phyloP scores from a whole-genome alignment of 2,797 vertebrate genomes.

The Coregonus sp. region DNA sequence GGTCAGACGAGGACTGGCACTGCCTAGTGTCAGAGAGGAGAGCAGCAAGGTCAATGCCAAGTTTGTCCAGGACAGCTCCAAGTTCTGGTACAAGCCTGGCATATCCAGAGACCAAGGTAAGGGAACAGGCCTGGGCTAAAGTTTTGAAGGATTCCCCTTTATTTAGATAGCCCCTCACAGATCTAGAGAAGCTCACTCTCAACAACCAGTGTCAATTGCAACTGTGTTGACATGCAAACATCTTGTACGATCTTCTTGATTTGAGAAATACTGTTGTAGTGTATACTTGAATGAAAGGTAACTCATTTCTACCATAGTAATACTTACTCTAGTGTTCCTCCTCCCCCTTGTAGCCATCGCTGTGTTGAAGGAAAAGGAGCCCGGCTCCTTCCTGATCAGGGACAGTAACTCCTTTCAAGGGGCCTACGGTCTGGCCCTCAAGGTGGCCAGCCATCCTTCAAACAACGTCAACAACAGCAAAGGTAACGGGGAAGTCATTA shows the following conservation, averaged over 20 bases:
- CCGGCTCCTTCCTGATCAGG: slow-evolving; percentile 80
- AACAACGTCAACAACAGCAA: slow-evolving; percentile 57
- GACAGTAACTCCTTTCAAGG: slow-evolving; percentile 84
- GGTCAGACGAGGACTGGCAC: slow-evolving; percentile 43
- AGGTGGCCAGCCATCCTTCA: slow-evolving; percentile 76
- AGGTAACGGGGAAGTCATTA: slow-evolving; percentile 55
- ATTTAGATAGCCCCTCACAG: neutral
- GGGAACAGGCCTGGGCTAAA: neutral
- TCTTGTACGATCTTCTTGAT: neutral
- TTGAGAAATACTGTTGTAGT: neutral
- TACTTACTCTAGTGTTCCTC: neutral
- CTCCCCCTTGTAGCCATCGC: slow-evolving; percentile 68
- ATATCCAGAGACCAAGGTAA: slow-evolving; percentile 93
- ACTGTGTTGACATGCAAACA: neutral
- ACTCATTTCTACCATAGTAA: neutral
- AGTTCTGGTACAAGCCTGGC: slow-evolving; percentile 91
- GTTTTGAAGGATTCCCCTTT: neutral
- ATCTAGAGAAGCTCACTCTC: too few species aligned
- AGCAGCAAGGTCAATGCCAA: slow-evolving; percentile 78
- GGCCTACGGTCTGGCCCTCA: slow-evolving; percentile 81
- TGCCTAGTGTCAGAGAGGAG: slow-evolving; percentile 53
- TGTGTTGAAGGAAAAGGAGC: slow-evolving; percentile 77
- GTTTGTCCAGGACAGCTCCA: slow-evolving; percentile 93
- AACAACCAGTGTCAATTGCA: too few species aligned
- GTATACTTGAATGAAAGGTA: neutral